Evolutionary conservation across 2,888 invertebrate genomes (phyloP).

Genomic region (Perithous albicinctus): DNA sequence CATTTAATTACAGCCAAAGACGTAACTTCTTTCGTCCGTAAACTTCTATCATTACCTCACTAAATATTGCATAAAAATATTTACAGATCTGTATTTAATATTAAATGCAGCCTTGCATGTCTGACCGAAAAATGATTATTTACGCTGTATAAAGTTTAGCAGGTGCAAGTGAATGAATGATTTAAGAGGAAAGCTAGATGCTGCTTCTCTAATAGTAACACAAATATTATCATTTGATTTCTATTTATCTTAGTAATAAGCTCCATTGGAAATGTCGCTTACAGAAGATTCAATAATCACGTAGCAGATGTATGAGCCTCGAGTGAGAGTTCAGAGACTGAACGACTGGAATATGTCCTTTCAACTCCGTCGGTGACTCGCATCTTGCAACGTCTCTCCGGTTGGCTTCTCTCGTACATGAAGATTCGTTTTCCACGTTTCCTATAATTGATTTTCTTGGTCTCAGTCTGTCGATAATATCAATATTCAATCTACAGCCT

Average conservation of each 20-base stretch:
- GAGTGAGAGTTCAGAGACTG: no score
- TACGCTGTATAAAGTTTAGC: no score
- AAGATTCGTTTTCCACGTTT: constrained; percentile 32
- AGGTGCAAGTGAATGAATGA: no score
- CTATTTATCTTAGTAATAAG: neutral
- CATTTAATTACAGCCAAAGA: no score
- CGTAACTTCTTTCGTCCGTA: no score
- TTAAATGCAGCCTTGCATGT: neutral
- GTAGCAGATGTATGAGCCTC: neutral
- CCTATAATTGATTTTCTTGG: constrained; percentile 52
- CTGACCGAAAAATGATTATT: neutral
- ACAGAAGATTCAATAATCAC: neutral
- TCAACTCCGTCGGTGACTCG: neutral
- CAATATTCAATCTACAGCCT: neutral
- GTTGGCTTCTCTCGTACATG: constrained; percentile 3
- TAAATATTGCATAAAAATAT: neutral
- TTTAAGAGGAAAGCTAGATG: no score
- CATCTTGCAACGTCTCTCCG: neutral
- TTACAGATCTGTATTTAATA: neutral
- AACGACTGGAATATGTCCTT: neutral
- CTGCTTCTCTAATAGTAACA: neutral
- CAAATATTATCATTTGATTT: neutral
- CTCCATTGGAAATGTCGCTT: neutral
- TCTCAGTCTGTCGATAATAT: constrained; percentile 14
- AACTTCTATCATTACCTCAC: neutral